Conservation (phyloP, 2,888 invertebrate genomes). For the Drymonia ruficornis region DNA sequence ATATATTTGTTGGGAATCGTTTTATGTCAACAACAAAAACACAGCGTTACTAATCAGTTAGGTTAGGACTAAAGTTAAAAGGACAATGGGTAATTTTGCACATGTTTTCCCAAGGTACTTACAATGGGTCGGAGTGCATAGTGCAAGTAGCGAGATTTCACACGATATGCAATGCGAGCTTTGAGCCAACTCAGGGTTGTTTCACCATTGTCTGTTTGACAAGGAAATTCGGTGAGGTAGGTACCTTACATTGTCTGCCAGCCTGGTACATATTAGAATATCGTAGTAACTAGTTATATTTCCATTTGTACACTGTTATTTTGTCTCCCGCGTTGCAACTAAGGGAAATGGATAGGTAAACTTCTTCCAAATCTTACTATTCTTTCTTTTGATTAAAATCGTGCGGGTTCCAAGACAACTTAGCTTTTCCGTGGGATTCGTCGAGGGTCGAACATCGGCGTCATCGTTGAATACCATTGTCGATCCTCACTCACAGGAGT, state of each 20-base stretch:
- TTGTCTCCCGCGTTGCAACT: no score
- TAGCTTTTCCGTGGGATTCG: no score
- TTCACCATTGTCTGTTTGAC: slow-evolving; percentile 38
- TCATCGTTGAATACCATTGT: no score
- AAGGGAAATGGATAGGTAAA: no score
- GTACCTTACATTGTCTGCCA: slow-evolving; percentile 16
- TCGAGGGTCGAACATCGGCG: no score
- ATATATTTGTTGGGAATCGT: slow-evolving; percentile 67
- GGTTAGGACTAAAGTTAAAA: slow-evolving; percentile 68
- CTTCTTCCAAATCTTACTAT: no score
- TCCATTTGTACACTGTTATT: no score
- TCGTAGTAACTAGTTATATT: no score
- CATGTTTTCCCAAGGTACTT: slow-evolving; percentile 61
- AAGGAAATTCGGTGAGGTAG: slow-evolving; percentile 27
- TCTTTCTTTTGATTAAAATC: no score
- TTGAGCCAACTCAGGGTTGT: slow-evolving; percentile 39
- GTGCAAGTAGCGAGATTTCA: slow-evolving; percentile 51
- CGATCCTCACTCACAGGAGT: no score
- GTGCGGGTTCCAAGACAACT: no score
- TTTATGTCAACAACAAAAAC: slow-evolving; percentile 73
- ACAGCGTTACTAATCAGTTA: slow-evolving; percentile 72
- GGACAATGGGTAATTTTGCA: slow-evolving; percentile 70
- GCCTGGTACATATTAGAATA: slow-evolving; percentile 4
- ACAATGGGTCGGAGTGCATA: slow-evolving; percentile 52
- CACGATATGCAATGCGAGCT: slow-evolving; percentile 46